Conservation (phyloP, 1,140 invertebrate species). For the Calephelis nemesis region DNA sequence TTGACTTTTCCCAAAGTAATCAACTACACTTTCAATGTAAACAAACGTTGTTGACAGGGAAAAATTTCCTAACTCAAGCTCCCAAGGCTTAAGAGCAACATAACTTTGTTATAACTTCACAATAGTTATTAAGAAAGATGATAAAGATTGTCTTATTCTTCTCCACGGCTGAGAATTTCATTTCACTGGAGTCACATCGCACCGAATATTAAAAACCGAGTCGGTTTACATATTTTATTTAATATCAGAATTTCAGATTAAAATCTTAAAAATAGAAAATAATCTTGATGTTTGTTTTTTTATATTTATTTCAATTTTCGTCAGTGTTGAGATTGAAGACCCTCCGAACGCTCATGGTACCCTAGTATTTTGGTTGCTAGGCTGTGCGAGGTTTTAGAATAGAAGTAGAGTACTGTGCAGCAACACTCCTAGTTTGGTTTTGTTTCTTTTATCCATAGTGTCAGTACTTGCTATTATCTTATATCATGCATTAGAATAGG, state of each 20-base stretch:
- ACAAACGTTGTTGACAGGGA: slow-evolving; percentile 22
- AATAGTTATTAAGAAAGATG: slow-evolving; percentile 9
- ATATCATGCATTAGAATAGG: too few relatives aligned
- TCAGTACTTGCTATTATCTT: too few relatives aligned
- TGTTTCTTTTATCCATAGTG: too few relatives aligned
- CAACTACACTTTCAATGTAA: slow-evolving; percentile 22
- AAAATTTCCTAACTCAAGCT: slow-evolving; percentile 3
- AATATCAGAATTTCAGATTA: slow-evolving; percentile 18
- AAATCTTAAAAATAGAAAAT: neutral
- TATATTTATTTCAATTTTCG: neutral
- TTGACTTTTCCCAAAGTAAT: slow-evolving; percentile 35
- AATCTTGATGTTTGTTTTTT: neutral
- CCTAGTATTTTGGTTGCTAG: neutral
- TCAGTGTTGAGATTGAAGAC: neutral
- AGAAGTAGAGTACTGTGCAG: too few relatives aligned
- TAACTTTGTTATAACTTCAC: slow-evolving; percentile 19
- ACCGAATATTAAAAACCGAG: slow-evolving; percentile 21
- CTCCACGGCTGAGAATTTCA: slow-evolving; percentile 15
- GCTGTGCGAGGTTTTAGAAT: too few relatives aligned
- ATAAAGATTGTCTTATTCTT: slow-evolving; percentile 13
- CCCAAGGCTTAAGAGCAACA: slow-evolving; percentile 11
- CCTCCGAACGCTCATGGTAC: neutral
- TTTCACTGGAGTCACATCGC: neutral
- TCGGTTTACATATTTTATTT: slow-evolving; percentile 16
- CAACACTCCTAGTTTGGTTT: too few relatives aligned